Evolutionary conservation across 2,113 vertebrate species (phyloP).

Genomic region (Drymodes brunneopygia): DNA sequence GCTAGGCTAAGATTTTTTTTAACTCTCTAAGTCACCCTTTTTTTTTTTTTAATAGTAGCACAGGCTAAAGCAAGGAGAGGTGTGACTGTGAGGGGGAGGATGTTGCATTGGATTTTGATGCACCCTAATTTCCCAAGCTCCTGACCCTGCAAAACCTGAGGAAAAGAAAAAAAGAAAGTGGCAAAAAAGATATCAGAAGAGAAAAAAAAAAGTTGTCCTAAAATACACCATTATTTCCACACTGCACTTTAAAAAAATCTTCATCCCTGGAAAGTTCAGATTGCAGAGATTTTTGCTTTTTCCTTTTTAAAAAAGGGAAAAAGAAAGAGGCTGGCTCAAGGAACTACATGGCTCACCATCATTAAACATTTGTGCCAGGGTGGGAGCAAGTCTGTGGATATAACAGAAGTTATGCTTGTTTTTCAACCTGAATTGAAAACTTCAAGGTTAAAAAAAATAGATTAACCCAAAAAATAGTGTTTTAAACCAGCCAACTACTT

Average conservation of each 20-base stretch:
- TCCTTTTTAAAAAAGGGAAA: not conserved
- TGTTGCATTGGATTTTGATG: not conserved
- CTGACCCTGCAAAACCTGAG: not conserved
- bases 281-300: not conserved
- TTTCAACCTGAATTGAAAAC: not conserved
- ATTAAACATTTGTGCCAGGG: not conserved
- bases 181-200: not conserved
- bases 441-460: not conserved
- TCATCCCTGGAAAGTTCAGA: not conserved
- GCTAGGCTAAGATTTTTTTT: not conserved
- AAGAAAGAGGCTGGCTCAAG: not conserved
- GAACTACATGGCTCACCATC: not conserved
- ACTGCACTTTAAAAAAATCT: not conserved
- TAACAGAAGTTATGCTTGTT: not conserved
- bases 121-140: not conserved
- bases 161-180: not conserved
- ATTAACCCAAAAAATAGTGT: not conserved
- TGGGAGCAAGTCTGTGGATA: not conserved
- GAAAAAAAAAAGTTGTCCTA: not conserved
- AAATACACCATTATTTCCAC: not conserved
- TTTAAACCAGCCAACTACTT: not conserved
- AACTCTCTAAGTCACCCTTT: not conserved
- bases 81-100: fast-evolving
- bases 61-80: not conserved
- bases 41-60: not conserved